These are phyloP conservation scores for Pterostichus niger DNA, from an alignment of 2,888 invertebrate genomes.

Conservation along the genomic window DNA sequence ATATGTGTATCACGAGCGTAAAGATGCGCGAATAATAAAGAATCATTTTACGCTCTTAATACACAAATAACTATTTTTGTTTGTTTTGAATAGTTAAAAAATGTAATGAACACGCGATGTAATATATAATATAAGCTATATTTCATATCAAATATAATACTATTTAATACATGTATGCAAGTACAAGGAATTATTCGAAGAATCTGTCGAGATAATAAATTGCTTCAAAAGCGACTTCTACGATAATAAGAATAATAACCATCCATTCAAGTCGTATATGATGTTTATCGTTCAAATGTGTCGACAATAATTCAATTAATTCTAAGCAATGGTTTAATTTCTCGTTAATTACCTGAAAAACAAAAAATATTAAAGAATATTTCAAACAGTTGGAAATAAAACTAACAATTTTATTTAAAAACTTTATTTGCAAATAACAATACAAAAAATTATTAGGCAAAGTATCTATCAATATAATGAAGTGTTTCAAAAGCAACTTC, in stretches of 20 bases:
- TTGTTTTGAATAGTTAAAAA: no score
- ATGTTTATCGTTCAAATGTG: constrained; percentile 95
- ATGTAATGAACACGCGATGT: no score
- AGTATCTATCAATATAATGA: constrained; percentile 86
- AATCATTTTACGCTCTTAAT: no score
- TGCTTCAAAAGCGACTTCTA: constrained; percentile 94
- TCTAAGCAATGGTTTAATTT: constrained; percentile 97
- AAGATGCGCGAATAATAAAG: no score
- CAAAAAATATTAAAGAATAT: constrained; percentile 50
- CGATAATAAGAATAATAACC: constrained; percentile 96
- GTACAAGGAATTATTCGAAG: constrained; percentile 68
- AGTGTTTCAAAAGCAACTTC: constrained; percentile 94
- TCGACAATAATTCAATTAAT: constrained; percentile 91
- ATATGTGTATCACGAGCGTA: no score
- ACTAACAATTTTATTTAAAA: no score
- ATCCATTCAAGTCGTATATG: constrained; percentile 97
- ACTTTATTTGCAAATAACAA: no score
- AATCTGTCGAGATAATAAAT: constrained; percentile 87
- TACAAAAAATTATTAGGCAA: constrained; percentile 67
- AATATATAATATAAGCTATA: neutral
- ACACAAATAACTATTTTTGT: no score
- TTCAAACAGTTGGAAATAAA: no score
- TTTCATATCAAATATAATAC: neutral
- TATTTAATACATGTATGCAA: neutral
- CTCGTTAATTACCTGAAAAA: constrained; percentile 93